phyloP scores from a whole-genome alignment of 2,797 vertebrate genomes.

The Hippocampus kuda region DNA sequence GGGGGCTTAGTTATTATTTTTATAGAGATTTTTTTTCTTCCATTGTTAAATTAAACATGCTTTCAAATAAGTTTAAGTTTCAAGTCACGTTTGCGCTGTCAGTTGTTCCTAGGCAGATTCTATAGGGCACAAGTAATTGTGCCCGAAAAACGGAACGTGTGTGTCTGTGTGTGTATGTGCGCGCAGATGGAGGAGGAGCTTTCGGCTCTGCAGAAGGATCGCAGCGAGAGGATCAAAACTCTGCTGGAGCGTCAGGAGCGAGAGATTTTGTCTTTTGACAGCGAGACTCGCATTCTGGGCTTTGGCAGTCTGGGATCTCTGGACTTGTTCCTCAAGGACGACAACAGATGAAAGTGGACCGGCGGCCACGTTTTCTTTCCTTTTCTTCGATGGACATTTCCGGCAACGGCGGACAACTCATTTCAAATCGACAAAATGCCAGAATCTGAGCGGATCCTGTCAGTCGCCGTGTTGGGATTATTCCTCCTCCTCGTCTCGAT shows the following conservation, averaged over 20 bases:
- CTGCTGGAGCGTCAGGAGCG: slow-evolving; percentile 64
- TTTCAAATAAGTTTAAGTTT: too few species aligned
- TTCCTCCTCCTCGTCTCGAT: slow-evolving; percentile 61
- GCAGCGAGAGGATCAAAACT: slow-evolving; percentile 61
- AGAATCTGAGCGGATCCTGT: not conserved
- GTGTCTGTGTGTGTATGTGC: too few species aligned
- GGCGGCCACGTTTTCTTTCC: slow-evolving; percentile 80
- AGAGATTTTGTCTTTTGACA: slow-evolving; percentile 57
- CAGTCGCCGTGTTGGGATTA: slow-evolving; percentile 48
- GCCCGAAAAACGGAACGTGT: not conserved
- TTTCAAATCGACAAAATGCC: slow-evolving; percentile 62
- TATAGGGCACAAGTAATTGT: too few species aligned
- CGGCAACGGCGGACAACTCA: slow-evolving; percentile 55
- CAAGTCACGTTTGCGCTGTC: too few species aligned
- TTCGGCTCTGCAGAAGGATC: slow-evolving; percentile 63
- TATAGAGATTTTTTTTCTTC: too few species aligned
- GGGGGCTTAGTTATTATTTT: too few species aligned
- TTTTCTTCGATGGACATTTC: slow-evolving; percentile 48
- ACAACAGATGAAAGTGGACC: slow-evolving; percentile 88
- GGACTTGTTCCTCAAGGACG: slow-evolving; percentile 87
- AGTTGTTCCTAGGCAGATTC: too few species aligned
- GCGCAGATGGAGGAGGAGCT: slow-evolving; percentile 65
- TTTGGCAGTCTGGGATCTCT: slow-evolving; percentile 83
- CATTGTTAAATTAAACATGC: too few species aligned
- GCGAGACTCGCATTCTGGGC: slow-evolving; percentile 73